These are phyloP conservation scores for Pyxicephalus adspersus DNA, from an alignment of 2,113 vertebrate species.

Conservation along the genomic window DNA sequence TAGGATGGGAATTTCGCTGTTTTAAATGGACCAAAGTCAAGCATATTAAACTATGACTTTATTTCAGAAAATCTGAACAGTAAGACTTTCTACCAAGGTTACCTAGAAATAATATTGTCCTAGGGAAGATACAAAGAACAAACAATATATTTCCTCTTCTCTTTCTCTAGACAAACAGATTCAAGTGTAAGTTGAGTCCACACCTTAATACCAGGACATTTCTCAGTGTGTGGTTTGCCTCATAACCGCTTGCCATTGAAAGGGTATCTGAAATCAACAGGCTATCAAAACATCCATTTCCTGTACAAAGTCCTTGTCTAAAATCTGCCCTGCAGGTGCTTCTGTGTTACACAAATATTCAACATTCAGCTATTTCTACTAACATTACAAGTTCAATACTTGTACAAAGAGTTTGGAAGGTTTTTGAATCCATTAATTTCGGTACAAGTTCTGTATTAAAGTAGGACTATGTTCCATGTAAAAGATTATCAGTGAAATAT, in stretches of 20 bases:
- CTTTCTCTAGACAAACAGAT: constrained; percentile 56
- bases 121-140: constrained; percentile 49
- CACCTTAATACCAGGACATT: constrained; percentile 59
- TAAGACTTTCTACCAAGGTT: background rate
- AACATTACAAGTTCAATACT: background rate
- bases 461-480: too few species aligned
- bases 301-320: constrained; percentile 4
- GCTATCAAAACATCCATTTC: constrained; percentile 45
- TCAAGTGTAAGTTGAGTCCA: constrained; percentile 32
- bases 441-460: too few species aligned
- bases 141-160: constrained; percentile 42
- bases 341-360: constrained; percentile 32
- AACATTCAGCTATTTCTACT: constrained; percentile 7
- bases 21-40: too few species aligned
- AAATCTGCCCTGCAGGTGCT: constrained; percentile 44
- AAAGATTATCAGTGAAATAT: too few species aligned
- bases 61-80: background rate
- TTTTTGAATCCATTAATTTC: too few species aligned
- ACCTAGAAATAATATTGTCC: constrained; percentile 27
- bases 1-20: background rate
- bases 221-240: constrained; percentile 59
- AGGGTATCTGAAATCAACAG: constrained; percentile 51
- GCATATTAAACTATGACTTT: background rate
- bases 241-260: constrained; percentile 54
- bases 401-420: too few species aligned